Percentiles rank a stretch among this genome's conserved stretches.
These are phyloP conservation scores for Penaeus japonicus DNA, from an alignment of 1,140 invertebrate genomes.

Conservation along the genomic window DNA sequence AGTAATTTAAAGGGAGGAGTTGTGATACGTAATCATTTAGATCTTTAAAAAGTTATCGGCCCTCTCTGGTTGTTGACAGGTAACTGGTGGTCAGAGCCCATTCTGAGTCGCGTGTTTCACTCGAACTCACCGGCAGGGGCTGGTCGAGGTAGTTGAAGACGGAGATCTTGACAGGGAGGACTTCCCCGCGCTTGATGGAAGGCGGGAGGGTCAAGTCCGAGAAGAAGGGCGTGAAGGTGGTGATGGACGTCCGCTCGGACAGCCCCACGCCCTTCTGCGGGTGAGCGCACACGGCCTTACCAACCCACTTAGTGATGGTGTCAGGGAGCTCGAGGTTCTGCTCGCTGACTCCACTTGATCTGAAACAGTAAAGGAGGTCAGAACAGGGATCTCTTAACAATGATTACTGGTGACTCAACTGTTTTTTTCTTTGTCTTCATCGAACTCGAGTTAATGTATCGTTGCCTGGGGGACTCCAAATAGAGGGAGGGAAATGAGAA, in stretches of 20 bases:
- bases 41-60: too few species aligned
- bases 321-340: slow-evolving; percentile 71
- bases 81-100: too few species aligned
- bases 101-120: neutral
- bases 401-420: too few species aligned
- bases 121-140: slow-evolving; percentile 69
- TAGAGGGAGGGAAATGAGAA: too few species aligned
- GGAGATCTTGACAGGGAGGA: slow-evolving; percentile 73
- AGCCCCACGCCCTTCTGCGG: slow-evolving; percentile 73
- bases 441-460: too few species aligned
- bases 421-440: too few species aligned
- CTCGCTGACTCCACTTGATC: neutral
- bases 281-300: slow-evolving; percentile 75
- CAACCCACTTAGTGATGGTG: slow-evolving; percentile 79
- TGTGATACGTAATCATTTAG: too few species aligned
- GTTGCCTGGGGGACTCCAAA: too few species aligned
- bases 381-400: too few species aligned
- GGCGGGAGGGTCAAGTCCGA: slow-evolving; percentile 75
- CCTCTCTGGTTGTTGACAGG: neutral
- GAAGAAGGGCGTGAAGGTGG: slow-evolving; percentile 79
- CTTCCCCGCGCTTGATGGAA: slow-evolving; percentile 75
- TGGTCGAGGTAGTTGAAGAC: slow-evolving; percentile 78
- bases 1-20: too few species aligned
- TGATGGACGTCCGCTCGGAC: slow-evolving; percentile 68
- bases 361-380: neutral